Conservation (phyloP, 2,888 invertebrate genomes). For the Lymantria monacha region DNA sequence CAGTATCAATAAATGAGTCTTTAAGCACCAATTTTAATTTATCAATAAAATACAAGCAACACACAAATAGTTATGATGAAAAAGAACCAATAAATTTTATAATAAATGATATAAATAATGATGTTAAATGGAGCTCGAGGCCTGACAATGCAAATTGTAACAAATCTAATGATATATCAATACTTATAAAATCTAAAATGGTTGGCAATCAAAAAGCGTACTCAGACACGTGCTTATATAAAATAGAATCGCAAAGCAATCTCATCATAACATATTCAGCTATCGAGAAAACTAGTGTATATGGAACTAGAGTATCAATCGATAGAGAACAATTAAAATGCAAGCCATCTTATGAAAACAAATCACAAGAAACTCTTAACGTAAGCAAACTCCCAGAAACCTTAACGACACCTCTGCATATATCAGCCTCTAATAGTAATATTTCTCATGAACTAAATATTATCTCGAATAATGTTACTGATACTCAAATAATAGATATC, state of each 20-base stretch:
- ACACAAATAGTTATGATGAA: not conserved
- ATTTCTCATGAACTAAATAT: not conserved
- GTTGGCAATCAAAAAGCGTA: not conserved
- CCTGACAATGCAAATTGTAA: not conserved
- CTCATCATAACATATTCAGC: not conserved
- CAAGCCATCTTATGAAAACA: not conserved
- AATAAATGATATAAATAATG: not conserved
- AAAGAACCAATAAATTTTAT: constrained; percentile 1
- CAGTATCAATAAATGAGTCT: not conserved
- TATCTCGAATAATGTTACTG: not conserved
- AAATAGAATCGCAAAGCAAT: not conserved
- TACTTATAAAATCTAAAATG: not conserved
- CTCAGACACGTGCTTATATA: not conserved
- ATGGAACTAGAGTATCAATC: not conserved
- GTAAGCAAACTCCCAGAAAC: not conserved
- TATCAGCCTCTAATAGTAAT: not conserved
- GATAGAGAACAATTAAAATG: not conserved
- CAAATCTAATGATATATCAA: not conserved
- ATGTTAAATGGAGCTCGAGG: not conserved
- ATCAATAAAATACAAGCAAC: not conserved
- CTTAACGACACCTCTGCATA: not conserved
- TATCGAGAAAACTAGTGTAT: not conserved
- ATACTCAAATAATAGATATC: not conserved
- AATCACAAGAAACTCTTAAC: not conserved
- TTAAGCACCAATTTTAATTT: not conserved